A percentile compares a stretch with the other conserved stretches of the same genome.
Conservation (phyloP, 37 sponge, comb jelly and placozoan genomes). For the Eunapius fragilis region DNA sequence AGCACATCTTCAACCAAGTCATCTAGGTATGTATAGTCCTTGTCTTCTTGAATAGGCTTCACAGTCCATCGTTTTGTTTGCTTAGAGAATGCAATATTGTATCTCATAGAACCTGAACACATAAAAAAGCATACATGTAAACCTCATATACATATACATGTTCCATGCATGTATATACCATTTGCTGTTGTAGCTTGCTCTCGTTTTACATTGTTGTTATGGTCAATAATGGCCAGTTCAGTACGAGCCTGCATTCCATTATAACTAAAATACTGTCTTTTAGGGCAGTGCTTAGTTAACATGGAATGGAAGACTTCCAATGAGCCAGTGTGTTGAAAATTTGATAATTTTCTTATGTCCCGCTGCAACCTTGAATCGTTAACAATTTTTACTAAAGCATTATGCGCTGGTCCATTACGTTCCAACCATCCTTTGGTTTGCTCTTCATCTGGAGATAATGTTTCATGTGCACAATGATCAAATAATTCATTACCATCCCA, state of each 20-base stretch:
- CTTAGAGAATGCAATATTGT: conserved; percentile 16
- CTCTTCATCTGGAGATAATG: neutral
- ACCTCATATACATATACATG: neutral
- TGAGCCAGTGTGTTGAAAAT: conserved; percentile 26
- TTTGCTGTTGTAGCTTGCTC: neutral
- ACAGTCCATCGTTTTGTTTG: conserved; percentile 1
- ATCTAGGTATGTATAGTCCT: conserved; percentile 3
- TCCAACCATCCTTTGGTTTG: neutral
- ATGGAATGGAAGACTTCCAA: conserved; percentile 35
- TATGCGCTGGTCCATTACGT: neutral
- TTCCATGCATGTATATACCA: neutral
- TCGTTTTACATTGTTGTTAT: conserved; percentile 26
- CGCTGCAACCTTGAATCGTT: neutral
- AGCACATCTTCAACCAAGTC: conserved; percentile 2
- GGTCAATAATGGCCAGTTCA: conserved; percentile 20
- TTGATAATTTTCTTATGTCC: neutral
- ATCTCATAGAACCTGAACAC: neutral
- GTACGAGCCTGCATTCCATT: conserved; percentile 23
- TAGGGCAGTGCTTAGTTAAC: conserved; percentile 36
- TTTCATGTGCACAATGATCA: neutral
- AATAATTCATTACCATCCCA: conserved; percentile 6
- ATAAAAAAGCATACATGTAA: neutral
- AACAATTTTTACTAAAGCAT: neutral
- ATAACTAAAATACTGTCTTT: conserved; percentile 41
- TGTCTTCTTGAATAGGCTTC: conserved; percentile 17